Base-by-base conservation (phyloP, 2,888 invertebrate species). In the Zonitis immaculata region DNA sequence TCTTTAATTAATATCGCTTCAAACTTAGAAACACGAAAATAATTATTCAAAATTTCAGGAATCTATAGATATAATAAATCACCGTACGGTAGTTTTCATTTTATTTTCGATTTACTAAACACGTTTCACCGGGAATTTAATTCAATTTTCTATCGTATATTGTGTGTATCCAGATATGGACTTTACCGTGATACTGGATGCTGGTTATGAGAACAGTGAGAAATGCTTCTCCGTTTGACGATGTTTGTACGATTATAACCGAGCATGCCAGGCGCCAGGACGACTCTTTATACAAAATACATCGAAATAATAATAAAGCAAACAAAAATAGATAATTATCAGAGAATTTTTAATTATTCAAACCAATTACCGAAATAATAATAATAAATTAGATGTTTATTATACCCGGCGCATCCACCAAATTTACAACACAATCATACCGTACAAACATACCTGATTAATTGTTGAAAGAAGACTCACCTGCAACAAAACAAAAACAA, bases 141-240 rank as follows among this genome's bases (percentile, higher is more conserved):
- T 45, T 28, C 39, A 49, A 47, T 44, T 51, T n/a, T 47, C 43
- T 20, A 22, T 46, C 30, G 30, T 22, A 5, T 22, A 26, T 42
- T 49, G 53, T 51, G 52, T 52, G 16, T 35, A 35, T 18, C 46
- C 42, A 51, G 54, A 49, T 54, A 47, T 60, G 63, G 60, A 54
- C 57, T 61, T 58, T 59, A 57, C 48, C 18, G 61, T 60, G 61
- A 54, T 60, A 65, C 63, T 65, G 63, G 62, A 58, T 51, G 61
- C 51, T 51, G 54, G n/a, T n/a, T 55, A 14, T 30, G 45, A 54
- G 58, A 57, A 54, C 60, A 52, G 52, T 49, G 51, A 49, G 59
- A 54, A 58, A 58, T 56, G 52, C 16, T 16, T 18, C 9, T 16
- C 16, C 35, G 35, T 35, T 32, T 8, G 18, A 16, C 57, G 57